Percentiles rank a stretch among this genome's conserved stretches.
Evolutionary conservation across 1,140 invertebrate genomes (phyloP).

Genomic region (silkworm (Bombyx mori)): DNA sequence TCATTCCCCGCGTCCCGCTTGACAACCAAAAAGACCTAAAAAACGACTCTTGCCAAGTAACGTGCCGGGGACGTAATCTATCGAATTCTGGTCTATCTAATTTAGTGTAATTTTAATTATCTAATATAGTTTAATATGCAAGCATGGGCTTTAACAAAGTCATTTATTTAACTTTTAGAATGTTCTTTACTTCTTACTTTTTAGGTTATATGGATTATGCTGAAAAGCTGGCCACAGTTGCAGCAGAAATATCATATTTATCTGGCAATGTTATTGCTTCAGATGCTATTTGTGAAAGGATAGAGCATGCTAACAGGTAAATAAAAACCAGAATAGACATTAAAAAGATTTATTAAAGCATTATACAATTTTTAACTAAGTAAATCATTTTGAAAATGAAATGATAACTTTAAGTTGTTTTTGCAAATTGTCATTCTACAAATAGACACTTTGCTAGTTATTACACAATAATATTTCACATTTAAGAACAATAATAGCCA

Average conservation of each 20-base stretch:
- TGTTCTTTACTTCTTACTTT: background rate
- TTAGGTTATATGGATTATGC: slow-evolving; percentile 69
- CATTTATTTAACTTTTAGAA: no score
- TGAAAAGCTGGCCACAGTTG: slow-evolving; percentile 63
- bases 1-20: no score
- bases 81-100: no score
- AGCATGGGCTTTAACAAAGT: no score
- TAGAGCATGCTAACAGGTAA: slow-evolving; percentile 60
- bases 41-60: no score
- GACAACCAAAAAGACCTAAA: no score
- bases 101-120: no score
- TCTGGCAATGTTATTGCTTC: slow-evolving; percentile 64
- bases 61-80: no score
- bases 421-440: slow-evolving; percentile 7
- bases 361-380: slow-evolving; percentile 33
- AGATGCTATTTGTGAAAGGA: slow-evolving; percentile 66
- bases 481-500: slow-evolving; percentile 27
- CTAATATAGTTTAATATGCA: no score
- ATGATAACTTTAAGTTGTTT: slow-evolving; percentile 11
- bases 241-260: slow-evolving; percentile 66
- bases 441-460: no score
- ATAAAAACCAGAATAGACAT: slow-evolving; percentile 15
- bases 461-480: slow-evolving; percentile 9
- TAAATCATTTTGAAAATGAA: slow-evolving; percentile 11
- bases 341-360: slow-evolving; percentile 52